These are phyloP conservation scores for Melipona quadrifasciata DNA, from an alignment of 1,140 invertebrate genomes.

Conservation along the genomic window DNA sequence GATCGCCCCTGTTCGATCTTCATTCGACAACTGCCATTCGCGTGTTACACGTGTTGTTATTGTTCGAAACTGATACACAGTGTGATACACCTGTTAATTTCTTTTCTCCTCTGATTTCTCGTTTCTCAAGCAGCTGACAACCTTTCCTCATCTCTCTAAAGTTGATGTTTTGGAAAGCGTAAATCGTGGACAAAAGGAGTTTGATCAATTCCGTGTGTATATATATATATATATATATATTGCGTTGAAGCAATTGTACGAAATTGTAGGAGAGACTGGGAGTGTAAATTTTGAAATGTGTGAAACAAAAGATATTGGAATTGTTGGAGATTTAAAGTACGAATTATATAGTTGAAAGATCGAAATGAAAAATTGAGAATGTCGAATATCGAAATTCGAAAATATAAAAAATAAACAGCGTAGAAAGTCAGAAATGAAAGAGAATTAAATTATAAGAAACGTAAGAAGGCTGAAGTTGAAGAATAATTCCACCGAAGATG, in stretches of 20 bases:
- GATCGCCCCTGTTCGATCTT: neutral
- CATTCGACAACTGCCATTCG: neutral
- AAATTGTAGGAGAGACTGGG: too few species aligned
- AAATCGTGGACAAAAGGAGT: neutral
- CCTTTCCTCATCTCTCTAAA: neutral
- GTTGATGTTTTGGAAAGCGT: neutral
- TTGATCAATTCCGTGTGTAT: neutral
- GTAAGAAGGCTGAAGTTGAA: too few species aligned
- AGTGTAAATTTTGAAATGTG: too few species aligned
- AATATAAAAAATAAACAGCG: too few species aligned
- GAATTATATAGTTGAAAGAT: neutral
- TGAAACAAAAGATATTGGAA: neutral
- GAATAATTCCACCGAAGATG: too few species aligned
- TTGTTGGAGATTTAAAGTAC: neutral
- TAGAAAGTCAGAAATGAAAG: too few species aligned
- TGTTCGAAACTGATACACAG: neutral
- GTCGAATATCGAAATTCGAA: too few species aligned
- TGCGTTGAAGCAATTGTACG: too few species aligned
- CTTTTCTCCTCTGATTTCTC: neutral
- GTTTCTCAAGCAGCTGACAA: neutral
- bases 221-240: too few species aligned
- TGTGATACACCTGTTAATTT: neutral
- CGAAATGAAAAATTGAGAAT: too few species aligned
- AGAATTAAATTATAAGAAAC: too few species aligned
- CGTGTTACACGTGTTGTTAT: constrained; percentile 2